These are phyloP conservation scores for Eunapius fragilis DNA, from an alignment of 37 sponge, comb jelly and placozoan genomes.

Conservation along the genomic window DNA sequence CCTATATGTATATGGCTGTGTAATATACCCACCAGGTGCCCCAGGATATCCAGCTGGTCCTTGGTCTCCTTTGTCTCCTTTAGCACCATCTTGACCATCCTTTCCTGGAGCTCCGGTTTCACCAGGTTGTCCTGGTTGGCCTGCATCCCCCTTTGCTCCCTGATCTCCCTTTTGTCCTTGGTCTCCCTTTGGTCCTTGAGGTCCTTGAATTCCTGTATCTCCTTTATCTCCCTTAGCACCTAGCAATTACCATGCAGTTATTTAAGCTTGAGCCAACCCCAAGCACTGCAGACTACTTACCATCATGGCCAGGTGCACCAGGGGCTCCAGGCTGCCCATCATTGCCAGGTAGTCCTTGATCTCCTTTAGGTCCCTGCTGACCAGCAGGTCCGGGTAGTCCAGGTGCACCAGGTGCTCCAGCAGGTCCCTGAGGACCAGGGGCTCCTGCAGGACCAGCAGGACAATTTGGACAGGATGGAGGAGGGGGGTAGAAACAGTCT, in stretches of 20 bases:
- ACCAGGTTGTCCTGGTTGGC: constrained; percentile 54
- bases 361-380: constrained; percentile 46
- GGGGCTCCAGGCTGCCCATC: constrained; percentile 18
- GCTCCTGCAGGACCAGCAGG: constrained; percentile 63
- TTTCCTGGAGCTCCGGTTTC: constrained; percentile 11
- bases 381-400: constrained; percentile 21
- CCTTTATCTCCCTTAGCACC: constrained; percentile 31
- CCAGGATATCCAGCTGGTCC: neutral
- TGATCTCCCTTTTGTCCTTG: constrained; percentile 17
- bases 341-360: constrained; percentile 31
- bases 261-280: neutral
- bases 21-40: neutral
- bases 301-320: constrained; percentile 36
- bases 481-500: constrained; percentile 19
- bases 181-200: constrained; percentile 48
- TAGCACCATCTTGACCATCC: neutral
- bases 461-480: constrained; percentile 44
- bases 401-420: neutral
- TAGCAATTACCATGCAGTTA: neutral
- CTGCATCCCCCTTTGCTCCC: constrained; percentile 57
- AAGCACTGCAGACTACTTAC: neutral
- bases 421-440: constrained; percentile 39
- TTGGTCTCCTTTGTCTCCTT: neutral
- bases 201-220: constrained; percentile 47
- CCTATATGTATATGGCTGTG: neutral